These are phyloP conservation scores for Volucella inanis DNA, from an alignment of 2,888 invertebrate genomes.

Conservation along the genomic window DNA sequence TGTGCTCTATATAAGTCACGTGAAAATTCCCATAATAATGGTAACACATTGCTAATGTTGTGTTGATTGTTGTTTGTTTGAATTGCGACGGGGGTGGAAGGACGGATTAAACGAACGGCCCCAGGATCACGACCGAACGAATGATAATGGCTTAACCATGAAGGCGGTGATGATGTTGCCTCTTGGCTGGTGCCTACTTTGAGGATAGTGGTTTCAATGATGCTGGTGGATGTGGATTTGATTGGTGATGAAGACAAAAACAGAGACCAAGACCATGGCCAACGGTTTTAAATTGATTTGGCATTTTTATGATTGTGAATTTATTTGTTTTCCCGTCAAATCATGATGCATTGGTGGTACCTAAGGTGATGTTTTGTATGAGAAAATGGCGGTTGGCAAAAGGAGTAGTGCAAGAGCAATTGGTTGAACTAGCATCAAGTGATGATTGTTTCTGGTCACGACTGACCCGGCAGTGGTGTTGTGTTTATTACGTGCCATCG, in stretches of 20 bases:
- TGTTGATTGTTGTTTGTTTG: conserved; percentile 69
- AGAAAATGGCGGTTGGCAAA: not conserved
- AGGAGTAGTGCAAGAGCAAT: too few species aligned
- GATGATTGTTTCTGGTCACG: conserved; percentile 31
- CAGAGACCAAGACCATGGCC: conserved; percentile 29
- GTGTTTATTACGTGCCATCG: not conserved
- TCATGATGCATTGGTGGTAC: conserved; percentile 18
- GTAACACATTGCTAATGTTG: conserved; percentile 72
- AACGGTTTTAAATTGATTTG: conserved; percentile 66
- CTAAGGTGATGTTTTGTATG: conserved; percentile 7
- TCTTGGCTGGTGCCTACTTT: conserved; percentile 19
- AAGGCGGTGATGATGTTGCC: conserved; percentile 32
- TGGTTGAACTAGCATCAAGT: not conserved
- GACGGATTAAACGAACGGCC: conserved; percentile 15
- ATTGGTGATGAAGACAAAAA: conserved; percentile 33
- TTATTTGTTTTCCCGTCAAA: conserved; percentile 48
- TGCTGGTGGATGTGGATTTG: conserved; percentile 9
- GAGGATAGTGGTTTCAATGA: conserved; percentile 2
- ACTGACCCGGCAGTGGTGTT: not conserved
- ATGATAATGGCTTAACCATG: conserved; percentile 47
- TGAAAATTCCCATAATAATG: conserved; percentile 59
- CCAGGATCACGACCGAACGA: conserved; percentile 35
- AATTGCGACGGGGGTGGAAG: not conserved
- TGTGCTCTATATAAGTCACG: conserved; percentile 70
- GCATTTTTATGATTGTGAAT: conserved; percentile 59